phyloP scores from a whole-genome alignment of 1,140 invertebrate genomes.

The Drosophila cardini region DNA sequence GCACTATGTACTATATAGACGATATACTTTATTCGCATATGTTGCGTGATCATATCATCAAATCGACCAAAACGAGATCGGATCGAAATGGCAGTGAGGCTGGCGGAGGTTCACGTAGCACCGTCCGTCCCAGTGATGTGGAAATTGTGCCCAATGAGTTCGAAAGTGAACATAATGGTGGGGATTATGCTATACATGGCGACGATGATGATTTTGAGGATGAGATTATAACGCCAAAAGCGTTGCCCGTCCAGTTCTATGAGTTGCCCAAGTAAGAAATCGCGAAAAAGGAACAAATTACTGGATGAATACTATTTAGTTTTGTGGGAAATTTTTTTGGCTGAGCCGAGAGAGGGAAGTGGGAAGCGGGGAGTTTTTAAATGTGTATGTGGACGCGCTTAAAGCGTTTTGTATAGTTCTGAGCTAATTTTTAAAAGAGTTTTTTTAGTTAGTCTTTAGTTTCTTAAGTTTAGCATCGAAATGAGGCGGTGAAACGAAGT shows the following conservation, averaged over 20 bases:
- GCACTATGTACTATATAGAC: slow-evolving; percentile 88
- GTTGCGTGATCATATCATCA: slow-evolving; percentile 73
- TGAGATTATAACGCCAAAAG: slow-evolving; percentile 84
- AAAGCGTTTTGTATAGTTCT: slow-evolving; percentile 82
- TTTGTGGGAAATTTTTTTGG: slow-evolving; percentile 20
- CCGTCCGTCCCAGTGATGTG: slow-evolving; percentile 75
- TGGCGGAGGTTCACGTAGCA: slow-evolving; percentile 65
- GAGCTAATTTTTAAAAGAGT: slow-evolving; percentile 71
- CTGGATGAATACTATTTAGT: neutral
- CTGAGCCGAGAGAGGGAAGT: slow-evolving; percentile 36
- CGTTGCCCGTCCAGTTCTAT: slow-evolving; percentile 82
- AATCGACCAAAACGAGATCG: slow-evolving; percentile 72
- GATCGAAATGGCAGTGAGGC: slow-evolving; percentile 63
- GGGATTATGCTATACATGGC: slow-evolving; percentile 78
- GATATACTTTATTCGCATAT: slow-evolving; percentile 86
- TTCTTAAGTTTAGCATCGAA: slow-evolving; percentile 76
- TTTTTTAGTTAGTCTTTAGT: slow-evolving; percentile 74
- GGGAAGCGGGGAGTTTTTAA: slow-evolving; percentile 26
- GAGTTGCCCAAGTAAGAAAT: slow-evolving; percentile 77
- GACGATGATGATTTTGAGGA: slow-evolving; percentile 83
- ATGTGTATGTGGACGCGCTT: slow-evolving; percentile 59
- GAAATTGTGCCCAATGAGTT: slow-evolving; percentile 85
- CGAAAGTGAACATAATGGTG: slow-evolving; percentile 67
- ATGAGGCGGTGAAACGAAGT: slow-evolving; percentile 75
- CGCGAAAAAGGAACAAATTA: neutral